Evolutionary conservation across 2,888 invertebrate species (phyloP).

Genomic region (Conistra vaccinii): DNA sequence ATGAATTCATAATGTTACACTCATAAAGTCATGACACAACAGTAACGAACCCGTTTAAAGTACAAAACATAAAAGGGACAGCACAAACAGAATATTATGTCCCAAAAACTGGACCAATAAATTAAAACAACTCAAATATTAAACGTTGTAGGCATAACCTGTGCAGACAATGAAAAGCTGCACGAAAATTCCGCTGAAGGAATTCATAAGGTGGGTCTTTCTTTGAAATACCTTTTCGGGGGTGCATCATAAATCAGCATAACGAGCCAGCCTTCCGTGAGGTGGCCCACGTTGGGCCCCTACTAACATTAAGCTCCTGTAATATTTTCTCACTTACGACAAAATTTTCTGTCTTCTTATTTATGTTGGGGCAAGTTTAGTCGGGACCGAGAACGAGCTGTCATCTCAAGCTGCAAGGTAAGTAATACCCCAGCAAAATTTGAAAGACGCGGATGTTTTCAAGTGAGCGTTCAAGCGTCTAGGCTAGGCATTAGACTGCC

Average conservation of each 20-base stretch:
- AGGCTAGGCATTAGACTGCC: slow-evolving; percentile 50
- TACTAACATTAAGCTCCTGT: slow-evolving; percentile 87
- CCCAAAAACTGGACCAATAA: slow-evolving; percentile 59
- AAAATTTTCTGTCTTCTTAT: slow-evolving; percentile 88
- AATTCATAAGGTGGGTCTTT: slow-evolving; percentile 82
- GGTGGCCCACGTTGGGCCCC: slow-evolving; percentile 76
- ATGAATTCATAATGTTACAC: slow-evolving; percentile 22
- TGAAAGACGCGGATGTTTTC: slow-evolving; percentile 63
- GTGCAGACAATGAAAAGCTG: slow-evolving; percentile 72
- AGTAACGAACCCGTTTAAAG: slow-evolving; percentile 20
- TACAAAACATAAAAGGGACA: slow-evolving; percentile 14
- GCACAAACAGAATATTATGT: slow-evolving; percentile 39
- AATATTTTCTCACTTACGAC: slow-evolving; percentile 90
- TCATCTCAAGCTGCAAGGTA: slow-evolving; percentile 80
- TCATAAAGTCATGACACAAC: not conserved
- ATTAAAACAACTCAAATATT: slow-evolving; percentile 66
- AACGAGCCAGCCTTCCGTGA: slow-evolving; percentile 87
- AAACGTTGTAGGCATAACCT: slow-evolving; percentile 67
- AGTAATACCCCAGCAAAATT: slow-evolving; percentile 71
- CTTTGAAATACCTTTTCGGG: slow-evolving; percentile 82
- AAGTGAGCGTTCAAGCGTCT: slow-evolving; percentile 54
- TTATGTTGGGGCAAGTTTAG: slow-evolving; percentile 82
- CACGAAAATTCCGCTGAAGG: slow-evolving; percentile 78
- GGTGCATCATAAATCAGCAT: slow-evolving; percentile 88
- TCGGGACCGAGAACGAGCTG: slow-evolving; percentile 73